Conservation (phyloP, 2,113 vertebrate genomes). For the Nannospalax galili region DNA sequence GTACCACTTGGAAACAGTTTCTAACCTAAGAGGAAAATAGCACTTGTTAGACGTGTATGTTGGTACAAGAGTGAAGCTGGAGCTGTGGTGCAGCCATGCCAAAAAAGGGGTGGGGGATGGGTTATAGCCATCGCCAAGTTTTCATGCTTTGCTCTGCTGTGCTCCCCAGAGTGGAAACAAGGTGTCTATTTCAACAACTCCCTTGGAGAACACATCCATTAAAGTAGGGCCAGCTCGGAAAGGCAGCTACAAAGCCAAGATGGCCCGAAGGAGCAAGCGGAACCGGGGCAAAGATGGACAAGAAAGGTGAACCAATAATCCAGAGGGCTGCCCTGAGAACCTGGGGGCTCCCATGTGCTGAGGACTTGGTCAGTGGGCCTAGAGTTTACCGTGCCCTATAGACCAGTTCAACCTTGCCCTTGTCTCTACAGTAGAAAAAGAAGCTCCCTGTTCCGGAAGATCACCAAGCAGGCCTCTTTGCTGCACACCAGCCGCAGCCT, state of each 20-base stretch:
- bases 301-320: conserved; percentile 89
- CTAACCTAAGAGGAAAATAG: neutral
- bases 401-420: neutral
- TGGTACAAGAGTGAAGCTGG: neutral
- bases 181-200: conserved; percentile 96
- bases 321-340: neutral
- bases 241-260: conserved; percentile 94
- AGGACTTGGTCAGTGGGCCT: neutral
- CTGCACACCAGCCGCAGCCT: conserved; percentile 97
- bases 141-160: conserved; percentile 64
- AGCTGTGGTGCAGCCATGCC: neutral
- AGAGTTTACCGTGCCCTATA: neutral
- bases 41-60: neutral
- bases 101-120: no score
- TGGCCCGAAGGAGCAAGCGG: conserved; percentile 97
- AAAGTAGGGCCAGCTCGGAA: conserved; percentile 97
- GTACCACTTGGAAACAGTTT: neutral
- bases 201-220: conserved; percentile 98
- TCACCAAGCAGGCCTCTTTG: conserved; percentile 95
- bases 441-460: conserved; percentile 95
- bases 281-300: conserved; percentile 94
- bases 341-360: neutral
- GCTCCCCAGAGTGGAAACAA: conserved; percentile 93
- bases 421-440: conserved; percentile 90
- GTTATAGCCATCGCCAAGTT: rapidly evolving